Base-by-base conservation (phyloP, 2,797 vertebrate genomes). In the Lagocephalus sceleratus region DNA sequence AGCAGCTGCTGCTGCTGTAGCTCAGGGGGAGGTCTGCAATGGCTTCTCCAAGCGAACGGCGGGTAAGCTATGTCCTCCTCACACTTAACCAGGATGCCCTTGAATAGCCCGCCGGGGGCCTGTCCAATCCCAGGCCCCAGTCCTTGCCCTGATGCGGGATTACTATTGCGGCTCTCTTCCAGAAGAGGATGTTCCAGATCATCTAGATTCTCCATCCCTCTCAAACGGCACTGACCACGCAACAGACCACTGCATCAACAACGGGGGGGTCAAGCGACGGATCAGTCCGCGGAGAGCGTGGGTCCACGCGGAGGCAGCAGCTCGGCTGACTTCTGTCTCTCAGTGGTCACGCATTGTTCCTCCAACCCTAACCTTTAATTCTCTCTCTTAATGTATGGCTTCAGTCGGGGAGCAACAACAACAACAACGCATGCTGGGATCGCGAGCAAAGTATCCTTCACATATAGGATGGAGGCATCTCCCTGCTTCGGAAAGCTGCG, bases 121-220 rank as follows among this genome's bases (percentile, higher is more conserved):
- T 57, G 79, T 32, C 66, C 73, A 2, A 48, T 60, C 32, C 60
- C 73, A 0, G 71, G 38, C 3, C 59, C 68, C 6, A 4, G 59
- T 10, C 63, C 72, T 0, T 57, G 63, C 5, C 59, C 66, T 0
- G 73, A 40, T 0, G 56, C 53, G 47, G 40, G 54, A 41, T 45
- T 70, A 66, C 75, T 65, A 20, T 81, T 73, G 44, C 79, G 69
- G 51, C 76, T 84, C 54, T 87, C 84, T 11, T 73, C 86, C 79
- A 95, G 82, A 23, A 95, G 88, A 44, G 93, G 93, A 76, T 94
- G 90, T 55, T 94, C 91, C 50, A 94, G 80, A 65, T 94, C 92
- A 43, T 92, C 90, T 54, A 83, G 66, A 64, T 79, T 90, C 77
- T 94, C 92, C 92, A 94, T 94, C 43, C 53, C 61, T 60, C 43